Evolutionary conservation across 2,797 vertebrate genomes (phyloP).

Genomic region (Threskiornis aethiopicus): DNA sequence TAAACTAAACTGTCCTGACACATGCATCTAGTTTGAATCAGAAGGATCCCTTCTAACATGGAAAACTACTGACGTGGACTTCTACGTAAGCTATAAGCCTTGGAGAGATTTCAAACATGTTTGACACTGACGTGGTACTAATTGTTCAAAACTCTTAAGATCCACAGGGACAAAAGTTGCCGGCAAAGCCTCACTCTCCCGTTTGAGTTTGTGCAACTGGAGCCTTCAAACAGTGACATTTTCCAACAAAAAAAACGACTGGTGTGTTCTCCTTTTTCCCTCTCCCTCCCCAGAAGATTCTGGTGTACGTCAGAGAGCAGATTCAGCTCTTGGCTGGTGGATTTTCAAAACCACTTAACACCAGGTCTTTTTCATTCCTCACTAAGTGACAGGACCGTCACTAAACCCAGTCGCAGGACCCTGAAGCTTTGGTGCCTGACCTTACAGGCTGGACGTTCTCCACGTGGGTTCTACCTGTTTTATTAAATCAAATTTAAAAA

Average conservation of each 20-base stretch:
- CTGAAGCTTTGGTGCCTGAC: rapidly evolving
- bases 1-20: background rate
- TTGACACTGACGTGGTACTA: background rate
- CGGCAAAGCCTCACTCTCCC: background rate
- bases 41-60: background rate
- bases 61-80: background rate
- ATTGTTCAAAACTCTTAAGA: background rate
- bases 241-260: background rate
- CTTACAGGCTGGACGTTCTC: background rate
- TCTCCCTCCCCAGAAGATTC: background rate
- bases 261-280: background rate
- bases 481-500: background rate
- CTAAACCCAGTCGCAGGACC: background rate
- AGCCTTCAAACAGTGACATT: background rate
- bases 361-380: rapidly evolving
- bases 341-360: background rate
- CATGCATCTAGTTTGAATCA: background rate
- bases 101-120: background rate
- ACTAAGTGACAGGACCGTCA: background rate
- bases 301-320: rapidly evolving
- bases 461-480: background rate
- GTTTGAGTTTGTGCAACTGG: background rate
- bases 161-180: background rate
- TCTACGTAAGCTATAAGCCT: background rate
- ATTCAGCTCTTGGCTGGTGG: background rate